phyloP scores from a whole-genome alignment of 2,888 invertebrate species.

The Platycheirus rosarum region DNA sequence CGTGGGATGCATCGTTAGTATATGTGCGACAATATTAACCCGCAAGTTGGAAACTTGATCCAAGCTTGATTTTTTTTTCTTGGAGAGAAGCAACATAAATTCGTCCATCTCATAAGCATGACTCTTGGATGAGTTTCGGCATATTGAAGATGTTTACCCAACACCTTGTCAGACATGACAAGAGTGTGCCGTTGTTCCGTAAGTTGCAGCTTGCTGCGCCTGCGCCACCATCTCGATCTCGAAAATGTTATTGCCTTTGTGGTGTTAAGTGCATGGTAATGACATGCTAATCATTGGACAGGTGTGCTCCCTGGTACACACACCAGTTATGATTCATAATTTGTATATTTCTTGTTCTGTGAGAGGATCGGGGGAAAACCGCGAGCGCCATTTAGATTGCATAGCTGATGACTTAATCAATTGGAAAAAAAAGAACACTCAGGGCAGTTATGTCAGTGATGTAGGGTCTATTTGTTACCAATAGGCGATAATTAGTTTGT shows the following conservation, averaged over 20 bases:
- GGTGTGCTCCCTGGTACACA: constrained; percentile 56
- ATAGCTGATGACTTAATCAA: constrained; percentile 68
- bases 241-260: constrained; percentile 33
- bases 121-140: constrained; percentile 29
- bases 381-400: constrained; percentile 55
- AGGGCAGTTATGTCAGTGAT: constrained; percentile 20
- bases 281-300: constrained; percentile 62
- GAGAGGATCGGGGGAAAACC: constrained; percentile 11
- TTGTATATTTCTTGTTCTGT: constrained; percentile 25
- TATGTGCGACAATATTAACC: not conserved
- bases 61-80: constrained; percentile 30
- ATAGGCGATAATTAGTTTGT: constrained; percentile 44
- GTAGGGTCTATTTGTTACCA: constrained; percentile 28
- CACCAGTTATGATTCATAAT: constrained; percentile 65
- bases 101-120: constrained; percentile 11
- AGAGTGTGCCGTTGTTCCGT: constrained; percentile 28
- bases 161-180: constrained; percentile 41
- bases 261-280: constrained; percentile 63
- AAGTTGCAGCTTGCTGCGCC: constrained; percentile 4
- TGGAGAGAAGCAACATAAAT: constrained; percentile 56
- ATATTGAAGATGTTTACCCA: constrained; percentile 64
- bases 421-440: constrained; percentile 50
- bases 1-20: constrained; percentile 66
- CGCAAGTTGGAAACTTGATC: constrained; percentile 56
- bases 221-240: not conserved